Percentiles rank a stretch among this genome's conserved stretches.
These are phyloP conservation scores for Lamprotornis superbus DNA, from an alignment of 2,113 vertebrate genomes.

Conservation along the genomic window DNA sequence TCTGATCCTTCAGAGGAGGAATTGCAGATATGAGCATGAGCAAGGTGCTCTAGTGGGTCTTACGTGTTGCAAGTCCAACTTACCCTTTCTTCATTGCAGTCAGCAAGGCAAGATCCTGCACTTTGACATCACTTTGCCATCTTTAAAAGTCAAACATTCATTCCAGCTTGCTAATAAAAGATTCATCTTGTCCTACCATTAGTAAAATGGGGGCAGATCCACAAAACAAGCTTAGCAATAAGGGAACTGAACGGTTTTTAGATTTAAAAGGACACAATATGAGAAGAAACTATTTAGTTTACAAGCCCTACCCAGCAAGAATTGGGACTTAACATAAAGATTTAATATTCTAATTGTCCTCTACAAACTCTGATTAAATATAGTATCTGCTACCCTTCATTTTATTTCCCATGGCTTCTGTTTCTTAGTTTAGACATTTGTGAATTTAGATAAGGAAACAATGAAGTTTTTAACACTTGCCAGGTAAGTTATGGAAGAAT, in stretches of 20 bases:
- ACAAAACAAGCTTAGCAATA: not conserved
- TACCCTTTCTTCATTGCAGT: not conserved
- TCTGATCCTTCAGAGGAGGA: not conserved
- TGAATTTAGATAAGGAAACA: not conserved
- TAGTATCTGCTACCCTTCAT: not conserved
- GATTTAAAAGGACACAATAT: not conserved
- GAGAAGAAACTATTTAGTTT: not conserved
- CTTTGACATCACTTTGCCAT: not conserved
- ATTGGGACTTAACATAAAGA: not conserved
- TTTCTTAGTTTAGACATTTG: not conserved
- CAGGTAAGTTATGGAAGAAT: not conserved
- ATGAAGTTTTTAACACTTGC: not conserved
- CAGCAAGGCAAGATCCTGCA: not conserved
- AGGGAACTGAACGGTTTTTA: not conserved
- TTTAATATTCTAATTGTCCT: not conserved
- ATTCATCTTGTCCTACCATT: not conserved
- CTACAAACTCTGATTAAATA: not conserved
- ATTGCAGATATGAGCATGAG: fast-evolving
- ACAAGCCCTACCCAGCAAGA: not conserved
- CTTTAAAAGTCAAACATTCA: not conserved
- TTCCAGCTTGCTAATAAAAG: not conserved
- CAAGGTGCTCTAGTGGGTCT: not conserved
- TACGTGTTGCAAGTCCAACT: not conserved
- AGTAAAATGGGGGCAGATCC: not conserved
- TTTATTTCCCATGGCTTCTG: not conserved